Evolutionary conservation across 2,888 invertebrate genomes (phyloP), one percentile per base, ranked within the genome.

Genomic region (Octonoba sinensis): DNA sequence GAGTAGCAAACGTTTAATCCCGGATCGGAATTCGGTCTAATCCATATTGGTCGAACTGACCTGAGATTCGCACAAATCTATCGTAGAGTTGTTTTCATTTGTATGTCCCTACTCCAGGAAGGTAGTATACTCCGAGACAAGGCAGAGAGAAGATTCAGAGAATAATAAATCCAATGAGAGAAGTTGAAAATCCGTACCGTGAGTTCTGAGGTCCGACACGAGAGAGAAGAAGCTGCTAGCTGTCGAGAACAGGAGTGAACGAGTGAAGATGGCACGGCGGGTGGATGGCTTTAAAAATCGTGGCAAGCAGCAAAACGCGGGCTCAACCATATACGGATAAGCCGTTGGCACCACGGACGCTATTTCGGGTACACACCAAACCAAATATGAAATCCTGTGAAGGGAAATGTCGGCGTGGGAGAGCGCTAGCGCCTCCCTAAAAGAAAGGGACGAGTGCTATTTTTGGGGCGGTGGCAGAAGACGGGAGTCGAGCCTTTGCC

Each of bases 311-410:
- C 46, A 47, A 65, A 49, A 65, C 54, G 22, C 69, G 54, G 24
- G 59, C 66, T 78, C 49, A 18, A 54, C 79, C 79, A 73, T 79
- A 79, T 79, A 79, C 57, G 79, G 79, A 27, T 51, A 79, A 79
- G 79, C 72, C 72, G 77, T 77, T 60, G 72, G 79, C 59, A 44
- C 69, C 69, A n/a, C n/a, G 18, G 20, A 57, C 60, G 79, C 79
- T 79, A 79, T 79, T 79, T 79, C 79, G 60, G 73, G 78, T 27
- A 6, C 54, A 69, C 60, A 44, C 67, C 44, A 49, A 47, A 73
- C 79, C 79, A 79, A 79, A 79, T 79, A 79, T 79, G 79, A 79
- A 79, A 65, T 65, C 65, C 16, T 13, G 18, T 20, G 49, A 49
- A 67, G 44, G 64, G 67, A 51, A 72, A 47, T 71, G 57, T 46